Conservation (phyloP, 2,113 vertebrate genomes). For the Trematocara marginatum region DNA sequence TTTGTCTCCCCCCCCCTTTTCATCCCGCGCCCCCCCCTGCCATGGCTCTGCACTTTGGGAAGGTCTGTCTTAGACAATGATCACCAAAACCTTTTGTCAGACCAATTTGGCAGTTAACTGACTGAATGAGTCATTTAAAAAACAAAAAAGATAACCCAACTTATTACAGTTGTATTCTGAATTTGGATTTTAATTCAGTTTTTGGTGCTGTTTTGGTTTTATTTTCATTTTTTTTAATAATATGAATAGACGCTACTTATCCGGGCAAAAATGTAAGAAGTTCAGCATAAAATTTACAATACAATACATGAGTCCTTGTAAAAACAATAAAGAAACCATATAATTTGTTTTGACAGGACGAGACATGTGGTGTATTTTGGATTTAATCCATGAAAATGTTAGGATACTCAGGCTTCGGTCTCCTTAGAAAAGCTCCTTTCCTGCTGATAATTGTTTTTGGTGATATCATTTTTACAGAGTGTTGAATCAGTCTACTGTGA, state of each 20-base stretch:
- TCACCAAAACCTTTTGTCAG: background rate
- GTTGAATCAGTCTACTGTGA: background rate
- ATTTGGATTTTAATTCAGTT: background rate
- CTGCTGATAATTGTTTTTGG: background rate
- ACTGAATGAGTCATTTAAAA: background rate
- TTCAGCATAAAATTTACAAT: background rate
- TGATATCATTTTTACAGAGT: background rate
- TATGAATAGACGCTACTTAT: background rate
- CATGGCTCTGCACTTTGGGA: too few species aligned
- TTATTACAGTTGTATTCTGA: background rate
- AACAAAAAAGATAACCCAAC: background rate
- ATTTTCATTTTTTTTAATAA: accelerated
- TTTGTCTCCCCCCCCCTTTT: too few species aligned
- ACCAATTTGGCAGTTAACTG: background rate
- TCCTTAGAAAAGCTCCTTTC: background rate
- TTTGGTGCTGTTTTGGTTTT: background rate
- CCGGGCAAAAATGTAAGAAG: too few species aligned
- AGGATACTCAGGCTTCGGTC: background rate
- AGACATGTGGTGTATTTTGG: background rate
- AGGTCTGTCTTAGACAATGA: background rate
- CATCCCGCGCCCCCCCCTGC: too few species aligned
- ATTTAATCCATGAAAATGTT: background rate
- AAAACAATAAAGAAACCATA: background rate
- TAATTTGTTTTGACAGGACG: background rate
- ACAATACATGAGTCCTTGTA: background rate